Evolutionary conservation across 2,113 vertebrate species (phyloP), one percentile per base, ranked within the genome.

Genomic region (Potamarius usumacintae): DNA sequence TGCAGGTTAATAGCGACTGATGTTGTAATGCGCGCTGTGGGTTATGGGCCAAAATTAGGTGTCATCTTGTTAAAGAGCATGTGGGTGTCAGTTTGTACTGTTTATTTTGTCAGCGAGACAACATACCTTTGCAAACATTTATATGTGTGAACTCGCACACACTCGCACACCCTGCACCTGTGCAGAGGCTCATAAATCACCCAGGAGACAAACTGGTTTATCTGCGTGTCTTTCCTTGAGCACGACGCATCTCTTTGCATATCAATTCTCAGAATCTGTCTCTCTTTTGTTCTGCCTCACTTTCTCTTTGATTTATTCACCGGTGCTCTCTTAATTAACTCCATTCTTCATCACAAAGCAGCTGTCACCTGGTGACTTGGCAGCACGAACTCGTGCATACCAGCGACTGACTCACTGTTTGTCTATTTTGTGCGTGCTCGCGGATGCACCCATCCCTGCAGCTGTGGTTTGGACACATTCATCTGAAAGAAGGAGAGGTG

Each of bases 151-250:
- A 58, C 79, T 80, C 76, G 84, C 72, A 60, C 85, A 22, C 84
- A 60, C 80, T 62, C 62, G 58, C 82, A 82, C 83, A 63, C 88
- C 83, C 20, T 34, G 58, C 86, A 88, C 87, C 85, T 87, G 82
- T 85, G 87, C 83, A 72, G 83, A 72, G 82, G 67, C 85, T 78
- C 80, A 80, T 92, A 84, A 87, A 89, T 92, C 87, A 88, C 7
- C 83, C 76, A 14, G 57, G 81, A 85, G 71, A 72, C 87, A 90
- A 92, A 93, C 92, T 86, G 91, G 92, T 93, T 90, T 87, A 90
- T 57, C 84, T 85, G 82, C 90, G 58, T 71, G 86, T 85, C 87
- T 88, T 83, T 88, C 74, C 79, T 82, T 74, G 34, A 53, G 15
- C 87, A 48, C 71, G 84, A 83, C 88, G 84, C 84, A 89, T 91